Percentiles rank a stretch among this genome's conserved stretches.
These are phyloP conservation scores for Lutjanus erythropterus DNA, from an alignment of 2,113 vertebrate genomes.

Conservation along the genomic window DNA sequence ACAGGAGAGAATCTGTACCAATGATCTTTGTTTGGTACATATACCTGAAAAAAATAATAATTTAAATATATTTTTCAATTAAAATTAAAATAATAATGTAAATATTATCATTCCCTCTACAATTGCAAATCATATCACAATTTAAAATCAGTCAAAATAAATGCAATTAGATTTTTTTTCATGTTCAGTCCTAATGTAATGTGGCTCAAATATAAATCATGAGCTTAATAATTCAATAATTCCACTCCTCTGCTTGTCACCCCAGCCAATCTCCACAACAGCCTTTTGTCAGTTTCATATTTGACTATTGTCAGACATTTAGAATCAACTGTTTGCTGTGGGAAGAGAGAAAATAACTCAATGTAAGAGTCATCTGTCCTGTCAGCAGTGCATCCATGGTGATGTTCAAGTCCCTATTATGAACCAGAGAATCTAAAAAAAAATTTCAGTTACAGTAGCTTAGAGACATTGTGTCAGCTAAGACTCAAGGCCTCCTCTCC, in stretches of 20 bases:
- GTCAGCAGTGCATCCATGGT: constrained; percentile 37
- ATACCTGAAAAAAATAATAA: too few species aligned
- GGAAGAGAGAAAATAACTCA: constrained; percentile 17
- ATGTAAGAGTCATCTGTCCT: constrained; percentile 31
- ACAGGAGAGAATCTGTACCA: too few species aligned
- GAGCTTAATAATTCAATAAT: constrained; percentile 6
- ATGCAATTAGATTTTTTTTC: too few species aligned
- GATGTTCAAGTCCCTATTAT: constrained; percentile 42
- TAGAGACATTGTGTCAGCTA: constrained; percentile 63
- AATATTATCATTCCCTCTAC: too few species aligned
- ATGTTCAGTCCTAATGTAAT: too few species aligned
- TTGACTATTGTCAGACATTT: constrained; percentile 34
- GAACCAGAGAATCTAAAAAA: constrained; percentile 41
- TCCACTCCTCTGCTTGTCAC: neutral
- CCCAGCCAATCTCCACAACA: neutral
- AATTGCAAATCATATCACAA: too few species aligned
- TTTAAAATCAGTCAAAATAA: too few species aligned
- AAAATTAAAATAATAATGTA: too few species aligned
- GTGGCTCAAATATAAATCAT: neutral
- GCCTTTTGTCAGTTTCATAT: constrained; percentile 23
- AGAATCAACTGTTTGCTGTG: constrained; percentile 15
- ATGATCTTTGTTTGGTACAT: too few species aligned
- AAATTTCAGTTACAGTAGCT: constrained; percentile 65
- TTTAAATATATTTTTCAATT: too few species aligned
- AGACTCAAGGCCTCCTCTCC: constrained; percentile 55